These are phyloP conservation scores for Bombus terrestris DNA, from an alignment of 1,140 invertebrate species.

Conservation along the genomic window DNA sequence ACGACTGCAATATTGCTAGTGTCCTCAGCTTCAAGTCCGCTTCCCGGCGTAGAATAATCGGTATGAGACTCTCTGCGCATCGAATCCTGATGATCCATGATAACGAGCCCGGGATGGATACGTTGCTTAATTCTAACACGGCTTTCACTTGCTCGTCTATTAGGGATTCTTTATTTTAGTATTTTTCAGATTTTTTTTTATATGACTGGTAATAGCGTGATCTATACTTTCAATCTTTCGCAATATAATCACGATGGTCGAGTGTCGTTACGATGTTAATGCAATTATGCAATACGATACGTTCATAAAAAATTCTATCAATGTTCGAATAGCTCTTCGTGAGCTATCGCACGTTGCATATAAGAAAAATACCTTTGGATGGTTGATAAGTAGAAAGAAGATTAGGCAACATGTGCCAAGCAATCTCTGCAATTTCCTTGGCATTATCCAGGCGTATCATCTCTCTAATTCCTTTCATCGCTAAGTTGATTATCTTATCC, in stretches of 20 bases:
- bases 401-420: conserved; percentile 61
- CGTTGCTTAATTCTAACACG: conserved; percentile 55
- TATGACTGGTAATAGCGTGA: neutral
- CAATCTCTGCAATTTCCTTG: conserved; percentile 45
- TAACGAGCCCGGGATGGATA: conserved; percentile 28
- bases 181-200: neutral
- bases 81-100: conserved; percentile 36
- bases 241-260: too few species aligned
- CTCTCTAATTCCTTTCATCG: conserved; percentile 56
- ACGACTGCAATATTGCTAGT: conserved; percentile 46
- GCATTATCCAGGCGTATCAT: conserved; percentile 38
- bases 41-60: conserved; percentile 46
- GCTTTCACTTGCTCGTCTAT: conserved; percentile 55
- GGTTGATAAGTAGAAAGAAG: conserved; percentile 43
- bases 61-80: conserved; percentile 36
- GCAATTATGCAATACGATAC: too few species aligned
- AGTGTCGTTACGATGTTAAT: too few species aligned
- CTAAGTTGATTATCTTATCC: conserved; percentile 27
- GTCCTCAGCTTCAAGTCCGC: conserved; percentile 42
- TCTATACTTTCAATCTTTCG: neutral
- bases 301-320: too few species aligned
- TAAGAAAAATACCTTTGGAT: conserved; percentile 19
- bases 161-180: neutral
- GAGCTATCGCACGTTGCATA: neutral
- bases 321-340: too few species aligned